phyloP scores from a whole-genome alignment of 2,888 invertebrate species.

The Synanthedon myopaeformis region DNA sequence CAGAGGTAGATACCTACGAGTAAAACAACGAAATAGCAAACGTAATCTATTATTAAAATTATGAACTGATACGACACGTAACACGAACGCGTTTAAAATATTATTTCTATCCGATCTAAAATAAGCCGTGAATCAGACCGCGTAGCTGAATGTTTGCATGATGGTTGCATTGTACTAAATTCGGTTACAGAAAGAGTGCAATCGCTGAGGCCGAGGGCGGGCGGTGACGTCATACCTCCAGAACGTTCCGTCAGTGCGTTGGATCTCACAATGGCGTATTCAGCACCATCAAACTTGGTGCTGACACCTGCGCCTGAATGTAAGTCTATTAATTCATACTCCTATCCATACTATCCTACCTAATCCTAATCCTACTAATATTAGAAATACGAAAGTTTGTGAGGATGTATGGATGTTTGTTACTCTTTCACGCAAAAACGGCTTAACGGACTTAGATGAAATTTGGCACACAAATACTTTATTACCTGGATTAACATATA shows the following conservation, averaged over 20 bases:
- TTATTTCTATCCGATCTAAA: neutral
- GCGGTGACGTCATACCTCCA: constrained; percentile 53
- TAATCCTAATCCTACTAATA: too few species aligned
- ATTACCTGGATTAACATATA: too few species aligned
- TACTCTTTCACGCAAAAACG: too few species aligned
- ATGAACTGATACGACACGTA: neutral
- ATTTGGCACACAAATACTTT: too few species aligned
- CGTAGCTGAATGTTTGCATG: neutral
- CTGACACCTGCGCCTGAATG: constrained; percentile 64
- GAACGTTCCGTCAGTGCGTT: constrained; percentile 50
- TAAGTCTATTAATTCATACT: constrained; percentile 20
- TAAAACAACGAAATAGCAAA: neutral
- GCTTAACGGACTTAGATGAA: too few species aligned
- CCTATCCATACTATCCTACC: neutral
- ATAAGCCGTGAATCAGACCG: neutral
- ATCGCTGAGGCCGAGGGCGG: constrained; percentile 46
- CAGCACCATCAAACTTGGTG: constrained; percentile 55
- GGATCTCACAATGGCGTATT: constrained; percentile 49
- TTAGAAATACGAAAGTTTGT: too few species aligned
- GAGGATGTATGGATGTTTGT: too few species aligned
- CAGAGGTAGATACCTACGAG: too few species aligned
- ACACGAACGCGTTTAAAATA: neutral
- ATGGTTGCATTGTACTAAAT: neutral
- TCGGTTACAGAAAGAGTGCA: constrained; percentile 29
- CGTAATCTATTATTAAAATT: neutral